Conservation (phyloP, 2,888 invertebrate species). For the Philereme transversata region DNA sequence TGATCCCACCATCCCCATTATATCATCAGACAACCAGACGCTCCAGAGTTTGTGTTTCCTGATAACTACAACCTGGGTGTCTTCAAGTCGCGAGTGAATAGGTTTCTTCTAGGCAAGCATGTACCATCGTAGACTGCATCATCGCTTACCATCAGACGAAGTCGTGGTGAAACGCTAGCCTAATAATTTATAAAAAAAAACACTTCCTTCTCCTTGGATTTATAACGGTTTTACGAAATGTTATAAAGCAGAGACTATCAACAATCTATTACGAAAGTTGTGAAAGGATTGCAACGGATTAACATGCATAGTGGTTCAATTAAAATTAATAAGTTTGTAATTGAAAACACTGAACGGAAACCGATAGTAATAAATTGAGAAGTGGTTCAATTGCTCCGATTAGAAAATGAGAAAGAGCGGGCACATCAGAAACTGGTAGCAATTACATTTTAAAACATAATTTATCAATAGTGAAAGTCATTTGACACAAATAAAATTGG, state of each 20-base stretch:
- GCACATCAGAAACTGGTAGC: constrained; percentile 17
- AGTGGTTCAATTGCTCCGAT: constrained; percentile 34
- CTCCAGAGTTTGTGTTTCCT: too few relatives aligned
- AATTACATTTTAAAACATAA: constrained; percentile 17
- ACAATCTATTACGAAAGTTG: constrained; percentile 38
- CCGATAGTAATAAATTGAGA: constrained; percentile 34
- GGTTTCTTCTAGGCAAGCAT: too few relatives aligned
- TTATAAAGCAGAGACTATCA: neutral
- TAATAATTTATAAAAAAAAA: too few relatives aligned
- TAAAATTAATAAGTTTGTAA: constrained; percentile 43
- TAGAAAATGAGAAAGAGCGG: constrained; percentile 28
- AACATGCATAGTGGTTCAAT: constrained; percentile 44
- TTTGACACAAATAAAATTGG: constrained; percentile 22
- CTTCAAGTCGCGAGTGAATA: too few relatives aligned
- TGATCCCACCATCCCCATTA: too few relatives aligned
- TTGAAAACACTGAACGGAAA: constrained; percentile 42
- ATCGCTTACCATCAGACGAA: too few relatives aligned
- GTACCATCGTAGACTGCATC: too few relatives aligned
- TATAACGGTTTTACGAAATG: too few relatives aligned
- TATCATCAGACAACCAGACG: too few relatives aligned
- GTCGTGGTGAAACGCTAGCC: too few relatives aligned
- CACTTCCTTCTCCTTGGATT: too few relatives aligned
- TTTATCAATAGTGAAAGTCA: constrained; percentile 29
- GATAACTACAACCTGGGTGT: too few relatives aligned
- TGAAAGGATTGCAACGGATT: constrained; percentile 50